Evolutionary conservation across 2,797 vertebrate species (phyloP), one percentile per base, ranked within the genome.

Genomic region (Lithobates pipiens): DNA sequence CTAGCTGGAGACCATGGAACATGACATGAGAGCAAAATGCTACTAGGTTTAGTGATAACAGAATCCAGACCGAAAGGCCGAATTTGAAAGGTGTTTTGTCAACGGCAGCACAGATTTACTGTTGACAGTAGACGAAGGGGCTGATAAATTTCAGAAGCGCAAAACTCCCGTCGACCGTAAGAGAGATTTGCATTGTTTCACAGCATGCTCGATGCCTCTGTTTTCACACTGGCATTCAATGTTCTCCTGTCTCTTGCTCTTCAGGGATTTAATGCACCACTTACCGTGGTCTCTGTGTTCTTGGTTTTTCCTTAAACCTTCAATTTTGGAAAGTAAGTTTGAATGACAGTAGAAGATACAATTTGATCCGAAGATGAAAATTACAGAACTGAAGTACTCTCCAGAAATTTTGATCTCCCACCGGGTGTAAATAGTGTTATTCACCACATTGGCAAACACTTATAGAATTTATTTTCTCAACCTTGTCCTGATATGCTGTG

Each of bases 371-470:
- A 83, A 87, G 81, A 87, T 84, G 86, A 84, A 87, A 83, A 87
- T 87, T 83, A 87, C 86, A 76, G 29, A 86, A 87, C 81, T 87
- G 81, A 87, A 87, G 81, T 76, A 84, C 65, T 69, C 86, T 87
- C 10, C 71, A 83, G 86, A 87, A 87, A 75, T 83, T 32, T 39
- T 79, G 76, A 79, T 87, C 81, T 87, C 86, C 86, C 75, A 71
- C 86, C 10, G 71, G 81, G 86, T 87, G 86, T 74, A 87, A 87
- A 87, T 87, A 87, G 86, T 87, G 86, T 87, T 80, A 83, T 87
- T 87, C 81, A 25, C 81, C 71, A 87, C 81, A 80, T 83, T 76
- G 81, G 44, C 81, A 83, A 87, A 87, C 81, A 87, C 76, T 87
- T 87, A 80, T 57, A 87, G 36, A 75, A 84, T 87, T 83, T 84